Conservation (phyloP, 2,113 vertebrate genomes). For the Albula glossodonta region DNA sequence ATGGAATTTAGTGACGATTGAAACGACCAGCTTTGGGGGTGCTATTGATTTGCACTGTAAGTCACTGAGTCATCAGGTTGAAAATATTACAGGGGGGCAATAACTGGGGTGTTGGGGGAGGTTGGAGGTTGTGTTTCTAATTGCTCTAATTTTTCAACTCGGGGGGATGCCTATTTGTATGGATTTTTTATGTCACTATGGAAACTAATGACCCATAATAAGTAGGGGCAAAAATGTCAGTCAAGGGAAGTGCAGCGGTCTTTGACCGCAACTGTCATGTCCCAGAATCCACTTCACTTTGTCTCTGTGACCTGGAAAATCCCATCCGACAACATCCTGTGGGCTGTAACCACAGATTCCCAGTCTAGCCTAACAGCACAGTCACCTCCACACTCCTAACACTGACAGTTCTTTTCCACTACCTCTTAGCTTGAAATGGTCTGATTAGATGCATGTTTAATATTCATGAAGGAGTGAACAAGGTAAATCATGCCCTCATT, state of each 20-base stretch:
- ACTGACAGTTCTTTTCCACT: too few species aligned
- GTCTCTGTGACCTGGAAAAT: neutral
- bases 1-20: neutral
- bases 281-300: neutral
- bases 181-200: neutral
- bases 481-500: too few species aligned
- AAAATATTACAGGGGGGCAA: neutral
- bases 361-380: neutral
- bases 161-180: neutral
- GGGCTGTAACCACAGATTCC: neutral
- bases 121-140: neutral
- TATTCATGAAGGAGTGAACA: too few species aligned
- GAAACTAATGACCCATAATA: neutral
- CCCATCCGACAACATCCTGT: neutral
- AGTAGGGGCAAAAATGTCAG: neutral
- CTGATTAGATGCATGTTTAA: too few species aligned
- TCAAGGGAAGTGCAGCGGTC: neutral
- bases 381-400: too few species aligned
- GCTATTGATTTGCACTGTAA: neutral
- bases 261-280: neutral
- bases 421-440: too few species aligned
- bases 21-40: neutral
- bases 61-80: neutral
- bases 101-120: neutral
- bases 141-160: neutral